Evolutionary conservation across 92 coral and sea anemone species (phyloP).

Genomic region (Bergia sp.): DNA sequence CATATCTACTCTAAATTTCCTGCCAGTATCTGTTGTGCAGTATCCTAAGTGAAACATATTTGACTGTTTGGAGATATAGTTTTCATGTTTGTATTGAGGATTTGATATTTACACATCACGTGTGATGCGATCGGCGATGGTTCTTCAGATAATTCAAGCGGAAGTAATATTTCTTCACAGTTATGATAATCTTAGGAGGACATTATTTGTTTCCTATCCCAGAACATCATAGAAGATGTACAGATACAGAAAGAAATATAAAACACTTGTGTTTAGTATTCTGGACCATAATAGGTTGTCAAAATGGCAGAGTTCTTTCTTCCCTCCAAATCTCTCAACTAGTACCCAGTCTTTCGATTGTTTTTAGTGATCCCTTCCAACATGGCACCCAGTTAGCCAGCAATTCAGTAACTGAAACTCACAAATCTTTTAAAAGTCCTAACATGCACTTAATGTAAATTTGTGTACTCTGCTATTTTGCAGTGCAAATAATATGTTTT

Average conservation of each 20-base stretch:
- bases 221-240: background rate
- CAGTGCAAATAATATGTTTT: background rate
- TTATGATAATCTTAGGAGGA: background rate
- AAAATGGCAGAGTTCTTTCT: conserved; percentile 20
- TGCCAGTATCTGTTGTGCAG: background rate
- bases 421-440: too few relatives aligned
- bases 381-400: background rate
- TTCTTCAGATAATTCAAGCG: conserved; percentile 6
- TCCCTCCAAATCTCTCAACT: conserved; percentile 4
- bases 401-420: too few relatives aligned
- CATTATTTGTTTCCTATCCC: background rate
- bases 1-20: background rate
- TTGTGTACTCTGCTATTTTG: background rate
- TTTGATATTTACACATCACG: background rate
- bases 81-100: background rate
- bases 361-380: conserved; percentile 2
- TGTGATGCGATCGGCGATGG: background rate
- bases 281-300: background rate
- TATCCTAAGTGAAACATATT: background rate
- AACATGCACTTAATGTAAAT: background rate
- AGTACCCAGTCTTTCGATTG: conserved; percentile 13
- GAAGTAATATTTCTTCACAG: background rate
- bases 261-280: background rate
- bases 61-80: background rate
- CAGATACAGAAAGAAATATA: background rate